phyloP scores from a whole-genome alignment of 2,797 vertebrate species.

The Danio choprae region DNA sequence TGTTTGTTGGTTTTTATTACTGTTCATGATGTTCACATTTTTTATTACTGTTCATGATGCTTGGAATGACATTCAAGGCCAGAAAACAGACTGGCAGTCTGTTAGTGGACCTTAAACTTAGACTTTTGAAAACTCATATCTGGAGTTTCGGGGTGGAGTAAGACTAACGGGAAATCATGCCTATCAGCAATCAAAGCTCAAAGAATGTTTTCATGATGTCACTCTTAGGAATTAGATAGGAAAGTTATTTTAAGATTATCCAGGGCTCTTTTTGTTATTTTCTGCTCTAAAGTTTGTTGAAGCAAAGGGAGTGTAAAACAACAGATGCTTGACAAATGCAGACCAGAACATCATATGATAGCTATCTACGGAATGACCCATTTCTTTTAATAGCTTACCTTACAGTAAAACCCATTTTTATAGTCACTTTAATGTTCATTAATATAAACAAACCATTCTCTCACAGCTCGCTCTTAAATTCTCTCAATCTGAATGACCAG shows the following conservation, averaged over 20 bases:
- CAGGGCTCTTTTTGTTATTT: background rate
- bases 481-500: background rate
- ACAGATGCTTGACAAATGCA: background rate
- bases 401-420: background rate
- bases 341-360: background rate
- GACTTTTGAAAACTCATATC: constrained; percentile 25
- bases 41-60: background rate
- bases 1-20: too few relatives aligned
- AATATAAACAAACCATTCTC: background rate
- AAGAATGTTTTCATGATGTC: constrained; percentile 23
- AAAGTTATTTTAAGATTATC: constrained; percentile 33
- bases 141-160: constrained; percentile 16
- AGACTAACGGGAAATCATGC: constrained; percentile 24
- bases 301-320: background rate
- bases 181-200: constrained; percentile 23
- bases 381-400: background rate
- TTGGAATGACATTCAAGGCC: background rate
- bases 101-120: constrained; percentile 12
- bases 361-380: background rate
- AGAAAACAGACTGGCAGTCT: background rate
- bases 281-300: background rate
- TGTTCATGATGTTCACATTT: background rate
- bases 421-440: background rate
- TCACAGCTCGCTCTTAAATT: background rate
- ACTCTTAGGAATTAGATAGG: constrained; percentile 23